Evolutionary conservation across 2,888 invertebrate genomes (phyloP), one percentile per base, ranked within the genome.

Genomic region (Cantharis rustica): DNA sequence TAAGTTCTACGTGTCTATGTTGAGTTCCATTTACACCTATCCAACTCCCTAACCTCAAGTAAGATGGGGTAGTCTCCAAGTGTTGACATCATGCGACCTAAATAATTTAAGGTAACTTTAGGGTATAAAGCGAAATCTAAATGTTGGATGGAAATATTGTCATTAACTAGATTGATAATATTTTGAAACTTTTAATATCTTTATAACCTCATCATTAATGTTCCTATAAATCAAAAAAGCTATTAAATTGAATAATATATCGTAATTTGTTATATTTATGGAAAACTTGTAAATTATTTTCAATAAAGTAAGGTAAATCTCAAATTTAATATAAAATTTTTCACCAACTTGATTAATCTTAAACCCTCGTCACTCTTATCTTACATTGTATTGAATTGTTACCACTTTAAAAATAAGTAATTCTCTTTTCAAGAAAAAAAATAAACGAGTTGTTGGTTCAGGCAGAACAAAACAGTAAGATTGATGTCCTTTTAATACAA

Each of bases 351-450:
- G 47, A 47, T 47, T 47, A 64, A 64, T 17, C 47, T 47, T 47
- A 47, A 47, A 47, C 47, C 47, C 47, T 47, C 47, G 23, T 16
- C 23, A 69, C 62, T 73, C 68, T 69, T 73, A 73, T 69, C 23
- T 69, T 17, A 69, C 31, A 69, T 64, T 70, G 70, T 63, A 74
- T 61, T 66, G 71, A 75, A 23, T 75, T 70, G 71, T 61, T 64
- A 75, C 71, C 72, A 75, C 72, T 75, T 75, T 72, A 75, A 75
- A 75, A 75, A 72, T 75, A 75, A 68, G 75, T 75, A 71, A 71
- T 71, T 71, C 64, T 69, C 47, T 68, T 61, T 70, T 70, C 31
- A 17, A 17, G 16, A 26, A 61, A 72, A 27, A 75, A 75, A 75
- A 72, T 75, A 72, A 72, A 69, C 75, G 71, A 68, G 75, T 75